Percentiles rank a stretch among this genome's conserved stretches.
Conservation (phyloP, 2,888 invertebrate species). For the Cerceris rybyensis region DNA sequence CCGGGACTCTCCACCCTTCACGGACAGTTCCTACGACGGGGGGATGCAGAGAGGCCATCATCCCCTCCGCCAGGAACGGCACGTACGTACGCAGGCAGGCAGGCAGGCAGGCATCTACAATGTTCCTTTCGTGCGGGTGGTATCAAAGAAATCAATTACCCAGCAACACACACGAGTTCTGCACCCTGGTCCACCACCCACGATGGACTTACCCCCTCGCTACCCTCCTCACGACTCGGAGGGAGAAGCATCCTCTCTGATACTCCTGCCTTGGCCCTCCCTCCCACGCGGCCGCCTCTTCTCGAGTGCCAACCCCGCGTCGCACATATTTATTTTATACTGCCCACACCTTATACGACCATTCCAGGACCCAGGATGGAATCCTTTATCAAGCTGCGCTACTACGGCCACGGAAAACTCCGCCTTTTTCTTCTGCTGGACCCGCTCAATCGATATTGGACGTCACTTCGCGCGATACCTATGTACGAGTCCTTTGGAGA, state of each 20-base stretch:
- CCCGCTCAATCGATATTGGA: slow-evolving; percentile 59
- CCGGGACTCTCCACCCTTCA: slow-evolving; percentile 42
- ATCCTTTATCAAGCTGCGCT: slow-evolving; percentile 68
- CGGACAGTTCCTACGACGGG: slow-evolving; percentile 34
- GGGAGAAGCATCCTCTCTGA: slow-evolving; percentile 15
- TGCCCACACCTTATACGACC: slow-evolving; percentile 61
- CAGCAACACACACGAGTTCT: slow-evolving; percentile 69
- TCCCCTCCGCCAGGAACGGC: slow-evolving; percentile 63
- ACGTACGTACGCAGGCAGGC: slow-evolving; percentile 61
- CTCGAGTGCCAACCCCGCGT: slow-evolving; percentile 44
- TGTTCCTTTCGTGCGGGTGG: slow-evolving; percentile 72
- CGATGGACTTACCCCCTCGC: slow-evolving; percentile 9
- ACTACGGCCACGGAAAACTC: slow-evolving; percentile 52
- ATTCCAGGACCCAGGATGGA: slow-evolving; percentile 59
- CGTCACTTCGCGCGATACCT: slow-evolving; percentile 47
- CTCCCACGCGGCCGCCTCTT: slow-evolving; percentile 42
- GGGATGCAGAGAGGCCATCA: slow-evolving; percentile 34
- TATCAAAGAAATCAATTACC: slow-evolving; percentile 78
- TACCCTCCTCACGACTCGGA: slow-evolving; percentile 32
- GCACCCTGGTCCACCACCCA: slow-evolving; percentile 40
- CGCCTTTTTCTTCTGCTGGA: slow-evolving; percentile 61
- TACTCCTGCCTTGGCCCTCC: slow-evolving; percentile 35
- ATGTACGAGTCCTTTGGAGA: slow-evolving; percentile 43
- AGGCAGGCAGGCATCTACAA: slow-evolving; percentile 71
- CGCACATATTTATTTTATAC: slow-evolving; percentile 75